Conservation (phyloP, 2,113 vertebrate genomes). For the Tachysurus vachellii region DNA sequence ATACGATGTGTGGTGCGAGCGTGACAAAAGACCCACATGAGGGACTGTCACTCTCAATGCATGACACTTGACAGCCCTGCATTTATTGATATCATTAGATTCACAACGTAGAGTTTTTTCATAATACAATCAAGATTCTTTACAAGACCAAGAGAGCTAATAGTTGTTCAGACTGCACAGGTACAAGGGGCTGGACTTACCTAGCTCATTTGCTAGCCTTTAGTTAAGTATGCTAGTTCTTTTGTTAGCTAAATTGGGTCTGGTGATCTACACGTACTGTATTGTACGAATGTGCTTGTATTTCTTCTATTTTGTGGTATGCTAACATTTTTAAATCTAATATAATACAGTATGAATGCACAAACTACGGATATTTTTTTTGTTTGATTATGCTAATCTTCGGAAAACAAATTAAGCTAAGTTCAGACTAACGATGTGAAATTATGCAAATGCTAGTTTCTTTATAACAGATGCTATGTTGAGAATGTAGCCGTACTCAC, state of each 20-base stretch:
- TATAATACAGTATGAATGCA: too few relatives aligned
- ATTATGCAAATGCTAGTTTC: too few relatives aligned
- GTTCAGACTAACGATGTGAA: too few relatives aligned
- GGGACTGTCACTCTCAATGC: too few relatives aligned
- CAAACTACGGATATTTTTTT: too few relatives aligned
- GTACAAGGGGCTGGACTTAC: not conserved
- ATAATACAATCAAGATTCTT: not conserved
- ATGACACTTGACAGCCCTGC: too few relatives aligned
- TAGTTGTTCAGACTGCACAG: not conserved
- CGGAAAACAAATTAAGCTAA: too few relatives aligned
- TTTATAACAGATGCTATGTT: not conserved
- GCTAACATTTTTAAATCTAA: too few relatives aligned
- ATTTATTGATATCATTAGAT: too few relatives aligned
- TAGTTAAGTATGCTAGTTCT: not conserved
- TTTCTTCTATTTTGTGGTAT: not conserved
- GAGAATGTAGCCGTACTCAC: slow-evolving; percentile 73
- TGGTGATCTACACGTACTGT: not conserved
- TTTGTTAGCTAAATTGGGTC: not conserved
- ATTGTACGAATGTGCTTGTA: not conserved
- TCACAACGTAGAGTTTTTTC: not conserved
- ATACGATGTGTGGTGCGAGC: too few relatives aligned
- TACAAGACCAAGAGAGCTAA: not conserved
- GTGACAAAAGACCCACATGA: too few relatives aligned
- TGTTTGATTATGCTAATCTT: too few relatives aligned
- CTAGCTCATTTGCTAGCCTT: not conserved